Base-by-base conservation (phyloP, 2,797 vertebrate species). In the Podargus strigoides region DNA sequence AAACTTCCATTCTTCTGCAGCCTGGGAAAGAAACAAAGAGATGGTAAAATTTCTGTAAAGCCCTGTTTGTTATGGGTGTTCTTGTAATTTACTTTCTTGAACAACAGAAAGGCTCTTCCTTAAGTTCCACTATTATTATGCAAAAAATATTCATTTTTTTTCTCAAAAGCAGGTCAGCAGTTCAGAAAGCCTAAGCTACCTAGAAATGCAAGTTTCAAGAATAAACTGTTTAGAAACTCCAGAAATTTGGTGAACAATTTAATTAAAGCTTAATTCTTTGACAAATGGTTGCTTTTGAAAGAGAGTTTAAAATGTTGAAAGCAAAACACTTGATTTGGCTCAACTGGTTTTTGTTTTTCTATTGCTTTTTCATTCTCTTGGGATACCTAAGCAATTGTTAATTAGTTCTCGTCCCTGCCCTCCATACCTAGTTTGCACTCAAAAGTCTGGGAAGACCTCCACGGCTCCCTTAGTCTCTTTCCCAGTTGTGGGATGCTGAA, bases 1-100 rank as follows among this genome's bases (percentile, higher is more conserved):
- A 7, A 99, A 99, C 97, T 99, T 99, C 99, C 99, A 99, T 96
- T 99, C 99, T 97, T 99, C 99, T 4, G 99, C 98, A 8, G 99
- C 99, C 99, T 99, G 96, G 37, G 64, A 87, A 91, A 87, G 76
- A 93, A 75, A 96, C 39, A 95, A 36, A 72, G 34, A 91, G 16
- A 68, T 16, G 10, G 49, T 97, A 96, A 94, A 74, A 55, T 50
- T 23, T 63, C 39, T 81, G 64, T n/a, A 68, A 21, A 89, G 12
- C 21, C 42, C 12, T 12, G 10, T 76, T 91, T 80, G 26, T 67
- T 70, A 27, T 8, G 28, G 34, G 5, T 10, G 17, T 69, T 77
- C 32, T 39, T 75, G 14, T 58, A 69, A 62, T 78, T 70, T 86
- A 62, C 80, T 53, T 7, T 44, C 58, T 87, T 36, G 12, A 85